These are phyloP conservation scores for Darevskia nairensis DNA, from an alignment of 2,797 vertebrate species.

Conservation along the genomic window DNA sequence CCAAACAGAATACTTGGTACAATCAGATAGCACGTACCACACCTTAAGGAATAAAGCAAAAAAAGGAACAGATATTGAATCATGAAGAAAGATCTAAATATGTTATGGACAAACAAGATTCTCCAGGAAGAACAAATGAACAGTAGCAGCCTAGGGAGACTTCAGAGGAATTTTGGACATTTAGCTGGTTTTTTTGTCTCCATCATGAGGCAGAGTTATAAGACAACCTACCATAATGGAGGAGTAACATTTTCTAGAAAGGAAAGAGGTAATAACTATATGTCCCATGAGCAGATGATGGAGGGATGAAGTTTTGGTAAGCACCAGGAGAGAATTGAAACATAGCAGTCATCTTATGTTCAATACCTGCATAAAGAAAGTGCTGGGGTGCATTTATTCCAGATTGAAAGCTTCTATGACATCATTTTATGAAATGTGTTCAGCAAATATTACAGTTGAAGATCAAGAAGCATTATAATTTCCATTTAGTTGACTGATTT, in stretches of 20 bases:
- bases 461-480: background rate
- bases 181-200: background rate
- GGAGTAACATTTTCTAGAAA: background rate
- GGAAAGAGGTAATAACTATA: background rate
- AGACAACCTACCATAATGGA: background rate
- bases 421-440: background rate
- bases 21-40: background rate
- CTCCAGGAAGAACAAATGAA: background rate
- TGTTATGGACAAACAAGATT: background rate
- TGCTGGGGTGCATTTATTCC: background rate
- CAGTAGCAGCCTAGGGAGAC: background rate
- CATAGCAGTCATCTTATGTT: background rate
- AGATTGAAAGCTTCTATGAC: background rate
- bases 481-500: background rate
- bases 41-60: background rate
- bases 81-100: background rate
- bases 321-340: background rate
- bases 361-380: background rate
- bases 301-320: background rate
- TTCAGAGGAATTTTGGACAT: background rate
- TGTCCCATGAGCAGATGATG: background rate
- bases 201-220: background rate
- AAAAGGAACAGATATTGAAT: background rate
- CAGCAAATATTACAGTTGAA: background rate
- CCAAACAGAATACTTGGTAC: no score